Evolutionary conservation across 2,888 invertebrate species (phyloP).

Genomic region (Pandemis cinnamomeana): DNA sequence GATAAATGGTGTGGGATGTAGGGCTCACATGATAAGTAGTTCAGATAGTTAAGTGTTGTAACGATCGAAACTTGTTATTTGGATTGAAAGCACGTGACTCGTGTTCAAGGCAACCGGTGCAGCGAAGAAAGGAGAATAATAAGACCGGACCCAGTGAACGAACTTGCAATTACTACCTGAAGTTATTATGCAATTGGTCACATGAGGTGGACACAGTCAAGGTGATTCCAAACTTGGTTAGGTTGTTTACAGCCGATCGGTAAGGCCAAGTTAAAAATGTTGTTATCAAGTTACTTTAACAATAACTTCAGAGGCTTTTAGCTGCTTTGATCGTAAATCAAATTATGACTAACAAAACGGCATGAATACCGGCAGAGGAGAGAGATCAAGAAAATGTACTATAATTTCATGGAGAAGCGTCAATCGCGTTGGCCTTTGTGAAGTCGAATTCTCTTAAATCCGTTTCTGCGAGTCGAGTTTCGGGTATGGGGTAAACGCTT

Average conservation of each 20-base stretch:
- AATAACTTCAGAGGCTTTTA: slow-evolving; percentile 9
- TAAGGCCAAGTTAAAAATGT: not conserved
- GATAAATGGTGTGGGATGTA: slow-evolving; percentile 7
- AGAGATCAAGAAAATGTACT: slow-evolving; percentile 11
- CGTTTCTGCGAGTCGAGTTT: slow-evolving; percentile 3
- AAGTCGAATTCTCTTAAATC: slow-evolving; percentile 8
- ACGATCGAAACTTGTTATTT: slow-evolving; percentile 6
- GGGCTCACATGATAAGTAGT: not conserved
- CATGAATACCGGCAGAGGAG: not conserved
- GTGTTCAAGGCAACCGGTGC: slow-evolving; percentile 33
- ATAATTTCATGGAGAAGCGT: slow-evolving; percentile 6
- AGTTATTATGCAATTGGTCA: slow-evolving; percentile 25
- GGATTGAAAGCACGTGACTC: slow-evolving; percentile 25
- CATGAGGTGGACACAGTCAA: slow-evolving; percentile 18
- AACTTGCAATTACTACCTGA: slow-evolving; percentile 30
- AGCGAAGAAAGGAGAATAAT: slow-evolving; percentile 26
- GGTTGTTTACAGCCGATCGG: not conserved
- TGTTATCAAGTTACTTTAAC: slow-evolving; percentile 7
- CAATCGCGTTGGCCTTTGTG: slow-evolving; percentile 11
- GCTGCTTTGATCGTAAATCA: slow-evolving; percentile 24
- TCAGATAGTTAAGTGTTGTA: not conserved
- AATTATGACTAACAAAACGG: slow-evolving; percentile 22
- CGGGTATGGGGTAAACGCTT: slow-evolving; percentile 1
- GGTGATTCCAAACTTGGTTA: slow-evolving; percentile 14
- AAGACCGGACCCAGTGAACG: slow-evolving; percentile 21